These are phyloP conservation scores for Flexamia atlantica DNA, from an alignment of 2,888 invertebrate species.

Conservation along the genomic window DNA sequence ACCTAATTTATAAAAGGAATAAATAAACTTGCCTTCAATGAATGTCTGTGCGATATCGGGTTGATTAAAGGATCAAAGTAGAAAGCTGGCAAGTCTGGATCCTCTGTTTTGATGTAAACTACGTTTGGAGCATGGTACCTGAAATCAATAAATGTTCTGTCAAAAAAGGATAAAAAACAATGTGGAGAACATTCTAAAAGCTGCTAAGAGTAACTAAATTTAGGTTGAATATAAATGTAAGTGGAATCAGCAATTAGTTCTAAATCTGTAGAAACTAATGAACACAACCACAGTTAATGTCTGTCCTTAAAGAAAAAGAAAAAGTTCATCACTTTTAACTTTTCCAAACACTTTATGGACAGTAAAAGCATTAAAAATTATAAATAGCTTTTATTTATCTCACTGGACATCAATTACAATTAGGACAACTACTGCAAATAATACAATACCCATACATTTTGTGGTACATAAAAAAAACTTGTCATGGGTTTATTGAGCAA, in stretches of 20 bases:
- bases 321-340: conserved; percentile 57
- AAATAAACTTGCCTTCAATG: conserved; percentile 81
- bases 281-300: conserved; percentile 47
- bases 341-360: not conserved
- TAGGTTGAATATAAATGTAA: conserved; percentile 67
- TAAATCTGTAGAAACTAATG: conserved; percentile 15
- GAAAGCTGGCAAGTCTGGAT: conserved; percentile 99
- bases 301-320: conserved; percentile 19
- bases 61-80: conserved; percentile 99
- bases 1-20: too few species aligned
- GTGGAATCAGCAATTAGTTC: conserved; percentile 66
- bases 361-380: too few species aligned
- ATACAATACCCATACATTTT: too few species aligned
- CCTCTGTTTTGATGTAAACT: conserved; percentile 99
- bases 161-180: too few species aligned
- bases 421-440: too few species aligned
- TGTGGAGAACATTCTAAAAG: too few species aligned
- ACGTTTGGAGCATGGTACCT: conserved; percentile 99
- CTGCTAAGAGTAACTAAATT: too few species aligned
- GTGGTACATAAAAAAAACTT: too few species aligned
- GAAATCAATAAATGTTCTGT: conserved; percentile 67
- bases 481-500: too few species aligned
- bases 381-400: too few species aligned
- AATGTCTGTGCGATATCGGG: conserved; percentile 97
- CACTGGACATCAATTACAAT: too few species aligned